Base-by-base conservation (phyloP, 2,888 invertebrate genomes). In the Aleiodes alternator region DNA sequence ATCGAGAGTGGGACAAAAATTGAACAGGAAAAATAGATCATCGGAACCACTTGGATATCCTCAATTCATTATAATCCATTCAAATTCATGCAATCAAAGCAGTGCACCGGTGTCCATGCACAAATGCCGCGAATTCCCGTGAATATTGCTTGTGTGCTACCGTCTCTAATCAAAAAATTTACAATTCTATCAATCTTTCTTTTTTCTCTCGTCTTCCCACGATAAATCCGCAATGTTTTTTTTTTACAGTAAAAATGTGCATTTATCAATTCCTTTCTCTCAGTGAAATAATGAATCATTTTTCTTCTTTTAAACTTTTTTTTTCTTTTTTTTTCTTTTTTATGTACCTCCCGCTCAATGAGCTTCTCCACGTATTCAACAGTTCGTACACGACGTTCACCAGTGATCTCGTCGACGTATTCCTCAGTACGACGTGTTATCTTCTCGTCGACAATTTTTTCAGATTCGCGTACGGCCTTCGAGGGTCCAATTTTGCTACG, bases 281-380 rank as follows among this genome's bases (percentile, higher is more conserved):
- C 66, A 72, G 71, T 75, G 53, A 66, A 68, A 66, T 43, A 68
- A 66, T 43, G 56, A 66, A 71, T 34, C 16, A 31, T 51, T 68
- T 34, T 12, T 6, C 31, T 38, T 34, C 3, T 34, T 34, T 34
- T 34, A 34, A 4, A 34, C 34, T 68, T 57, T 43, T 53, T 57
- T 14, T 66, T 68, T 69, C 16, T 53, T n/a, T 56, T 69, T 55
- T 38, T 76, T 59, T 77, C 53, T 70, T 73, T 69, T 76, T 72
- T 64, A 83, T 84, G 84, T 96, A 97, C 97, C 97, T 97, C 97
- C 93, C 95, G 96, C 92, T 97, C 97, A 92, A 97, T 96, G 91
- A 96, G 94, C 93, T 96, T 97, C 93, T 97, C 97, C 91, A 96
- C 95, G 92, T 96, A 96, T 93, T 97, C 96, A 91, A 97, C 94